A percentile compares a stretch with the other conserved stretches of the same genome.
Conservation (phyloP, 2,113 vertebrate genomes). For the Heloderma charlesbogerti region DNA sequence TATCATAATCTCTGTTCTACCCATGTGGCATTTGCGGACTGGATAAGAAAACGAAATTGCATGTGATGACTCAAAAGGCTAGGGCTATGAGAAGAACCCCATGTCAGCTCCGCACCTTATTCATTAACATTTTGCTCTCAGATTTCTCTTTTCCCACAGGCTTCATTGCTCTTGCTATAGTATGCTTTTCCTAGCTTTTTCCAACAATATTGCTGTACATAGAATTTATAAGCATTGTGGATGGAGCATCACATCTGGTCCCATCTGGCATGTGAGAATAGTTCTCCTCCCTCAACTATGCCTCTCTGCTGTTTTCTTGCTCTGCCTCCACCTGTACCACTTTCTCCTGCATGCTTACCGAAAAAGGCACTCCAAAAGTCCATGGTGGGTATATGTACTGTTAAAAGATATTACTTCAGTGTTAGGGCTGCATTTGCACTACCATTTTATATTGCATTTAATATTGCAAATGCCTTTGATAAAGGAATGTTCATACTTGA, state of each 20-base stretch:
- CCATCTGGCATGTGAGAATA: background rate
- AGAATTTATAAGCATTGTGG: background rate
- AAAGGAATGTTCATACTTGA: background rate
- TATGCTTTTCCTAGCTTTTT: background rate
- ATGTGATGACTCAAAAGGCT: background rate
- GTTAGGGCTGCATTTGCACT: background rate
- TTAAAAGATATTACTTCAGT: background rate
- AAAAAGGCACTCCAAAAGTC: background rate
- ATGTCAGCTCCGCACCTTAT: background rate
- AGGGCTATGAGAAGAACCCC: background rate
- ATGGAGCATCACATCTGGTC: background rate
- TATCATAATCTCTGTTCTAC: background rate
- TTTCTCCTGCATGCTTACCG: background rate
- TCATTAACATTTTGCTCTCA: background rate
- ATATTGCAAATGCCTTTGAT: background rate
- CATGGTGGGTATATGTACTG: too few species aligned
- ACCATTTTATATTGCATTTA: background rate
- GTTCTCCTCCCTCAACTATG: background rate
- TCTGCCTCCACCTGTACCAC: background rate
- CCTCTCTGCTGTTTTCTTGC: background rate
- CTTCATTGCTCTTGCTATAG: background rate
- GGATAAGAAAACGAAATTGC: rapidly evolving
- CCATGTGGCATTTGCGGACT: slow-evolving; percentile 29
- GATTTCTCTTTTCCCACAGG: background rate
- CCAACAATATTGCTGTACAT: background rate